Percentiles rank a stretch among this genome's conserved stretches.
Evolutionary conservation across 2,113 vertebrate species (phyloP).

Genomic region (Austrofundulus limnaeus): DNA sequence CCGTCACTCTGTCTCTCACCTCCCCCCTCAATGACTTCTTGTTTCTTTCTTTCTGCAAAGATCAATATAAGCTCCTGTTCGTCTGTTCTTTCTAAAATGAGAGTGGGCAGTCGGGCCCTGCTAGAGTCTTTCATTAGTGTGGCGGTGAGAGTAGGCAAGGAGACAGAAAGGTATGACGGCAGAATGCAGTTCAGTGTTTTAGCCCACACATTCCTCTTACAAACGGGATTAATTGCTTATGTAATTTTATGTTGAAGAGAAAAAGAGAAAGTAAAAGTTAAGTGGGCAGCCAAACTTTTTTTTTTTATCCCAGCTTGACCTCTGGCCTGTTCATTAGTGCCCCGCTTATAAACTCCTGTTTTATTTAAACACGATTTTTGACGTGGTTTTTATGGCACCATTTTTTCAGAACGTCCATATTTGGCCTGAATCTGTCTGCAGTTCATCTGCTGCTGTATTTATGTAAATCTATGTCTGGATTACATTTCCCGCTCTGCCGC

Average conservation of each 20-base stretch:
- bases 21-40: constrained; percentile 15
- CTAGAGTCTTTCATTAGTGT: constrained; percentile 64
- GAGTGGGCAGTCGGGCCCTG: constrained; percentile 60
- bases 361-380: constrained; percentile 36
- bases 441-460: constrained; percentile 47
- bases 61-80: constrained; percentile 60
- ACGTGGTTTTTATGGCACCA: constrained; percentile 41
- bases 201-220: constrained; percentile 60
- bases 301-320: constrained; percentile 5
- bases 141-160: constrained; percentile 58
- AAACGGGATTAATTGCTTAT: constrained; percentile 68
- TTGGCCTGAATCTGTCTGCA: constrained; percentile 63
- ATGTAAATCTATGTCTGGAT: constrained; percentile 69
- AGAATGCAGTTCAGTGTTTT: constrained; percentile 59
- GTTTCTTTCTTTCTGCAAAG: constrained; percentile 30
- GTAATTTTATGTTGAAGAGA: constrained; percentile 43
- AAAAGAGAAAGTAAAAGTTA: constrained; percentile 44
- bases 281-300: constrained; percentile 48
- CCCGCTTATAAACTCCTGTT: constrained; percentile 14
- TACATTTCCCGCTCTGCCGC: constrained; percentile 34
- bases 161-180: constrained; percentile 61
- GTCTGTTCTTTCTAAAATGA: constrained; percentile 61
- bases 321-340: constrained; percentile 11
- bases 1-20: constrained; percentile 20
- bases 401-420: constrained; percentile 38